Conservation (phyloP, 2,888 invertebrate species). For the Tenthredo amoena region DNA sequence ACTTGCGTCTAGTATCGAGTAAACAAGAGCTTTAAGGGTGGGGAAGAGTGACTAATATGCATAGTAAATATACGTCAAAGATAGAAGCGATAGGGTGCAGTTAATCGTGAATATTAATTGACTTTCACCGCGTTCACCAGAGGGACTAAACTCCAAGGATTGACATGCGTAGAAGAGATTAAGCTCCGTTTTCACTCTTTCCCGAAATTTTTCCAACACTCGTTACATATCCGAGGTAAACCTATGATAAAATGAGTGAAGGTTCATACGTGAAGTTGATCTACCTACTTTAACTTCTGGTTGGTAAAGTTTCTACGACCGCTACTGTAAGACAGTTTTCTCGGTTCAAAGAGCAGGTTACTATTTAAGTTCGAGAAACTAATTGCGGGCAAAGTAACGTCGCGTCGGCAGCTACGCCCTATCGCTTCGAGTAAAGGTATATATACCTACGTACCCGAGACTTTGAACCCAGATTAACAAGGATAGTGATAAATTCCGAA, state of each 20-base stretch:
- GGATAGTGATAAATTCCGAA: conserved; percentile 6
- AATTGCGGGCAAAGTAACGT: conserved; percentile 32
- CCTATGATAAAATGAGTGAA: background rate
- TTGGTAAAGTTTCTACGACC: conserved; percentile 14
- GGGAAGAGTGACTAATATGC: conserved; percentile 8
- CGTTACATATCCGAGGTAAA: background rate
- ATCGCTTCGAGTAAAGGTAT: background rate
- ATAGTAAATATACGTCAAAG: background rate
- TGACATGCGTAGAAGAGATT: too few species aligned
- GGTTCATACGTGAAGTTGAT: background rate
- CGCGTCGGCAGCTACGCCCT: background rate
- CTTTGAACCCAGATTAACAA: conserved; percentile 27
- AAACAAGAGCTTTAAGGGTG: background rate
- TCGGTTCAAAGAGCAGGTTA: conserved; percentile 27
- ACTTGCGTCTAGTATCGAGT: conserved; percentile 11
- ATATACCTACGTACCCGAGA: background rate
- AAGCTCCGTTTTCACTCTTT: background rate
- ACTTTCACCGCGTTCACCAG: background rate
- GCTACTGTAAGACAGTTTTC: conserved; percentile 18
- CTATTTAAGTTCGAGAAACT: conserved; percentile 38
- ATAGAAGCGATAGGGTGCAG: background rate
- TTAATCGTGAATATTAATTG: background rate
- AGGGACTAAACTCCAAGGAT: background rate
- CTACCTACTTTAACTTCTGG: background rate
- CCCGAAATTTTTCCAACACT: background rate